Percentiles rank a stretch among this genome's conserved stretches.
These are phyloP conservation scores for Danio albolineatus DNA, from an alignment of 2,797 vertebrate genomes.

Conservation along the genomic window DNA sequence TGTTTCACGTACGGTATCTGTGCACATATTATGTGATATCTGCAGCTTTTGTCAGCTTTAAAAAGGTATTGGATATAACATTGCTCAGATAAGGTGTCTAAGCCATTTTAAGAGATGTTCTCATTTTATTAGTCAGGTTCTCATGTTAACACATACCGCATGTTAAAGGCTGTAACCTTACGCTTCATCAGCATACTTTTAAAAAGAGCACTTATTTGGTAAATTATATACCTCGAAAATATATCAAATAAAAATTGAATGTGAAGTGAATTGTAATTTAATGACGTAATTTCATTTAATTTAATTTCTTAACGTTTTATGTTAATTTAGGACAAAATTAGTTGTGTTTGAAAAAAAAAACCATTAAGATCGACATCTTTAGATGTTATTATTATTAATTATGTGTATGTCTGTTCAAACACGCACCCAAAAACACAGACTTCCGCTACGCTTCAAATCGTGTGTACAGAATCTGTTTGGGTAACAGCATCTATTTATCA, in stretches of 20 bases:
- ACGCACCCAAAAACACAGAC: too few relatives aligned
- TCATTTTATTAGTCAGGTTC: background rate
- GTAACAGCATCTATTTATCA: too few relatives aligned
- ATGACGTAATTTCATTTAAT: too few relatives aligned
- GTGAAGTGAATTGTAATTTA: background rate
- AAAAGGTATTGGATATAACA: background rate
- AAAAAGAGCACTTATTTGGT: background rate
- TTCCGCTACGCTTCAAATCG: too few relatives aligned
- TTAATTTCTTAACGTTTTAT: too few relatives aligned
- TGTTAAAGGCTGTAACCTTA: background rate
- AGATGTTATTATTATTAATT: too few relatives aligned
- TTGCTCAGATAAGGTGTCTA: background rate
- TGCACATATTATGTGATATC: background rate
- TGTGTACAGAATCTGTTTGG: too few relatives aligned
- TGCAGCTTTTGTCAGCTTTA: background rate
- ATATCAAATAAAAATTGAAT: background rate
- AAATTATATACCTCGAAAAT: background rate
- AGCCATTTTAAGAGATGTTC: background rate
- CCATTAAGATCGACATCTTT: too few relatives aligned
- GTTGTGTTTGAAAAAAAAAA: too few relatives aligned
- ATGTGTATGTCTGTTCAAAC: too few relatives aligned
- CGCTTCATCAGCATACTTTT: background rate
- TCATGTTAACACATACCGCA: background rate
- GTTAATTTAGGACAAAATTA: too few relatives aligned
- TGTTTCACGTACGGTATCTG: background rate